phyloP scores from a whole-genome alignment of 2,113 vertebrate species.

The Rhabdornis inornatus region DNA sequence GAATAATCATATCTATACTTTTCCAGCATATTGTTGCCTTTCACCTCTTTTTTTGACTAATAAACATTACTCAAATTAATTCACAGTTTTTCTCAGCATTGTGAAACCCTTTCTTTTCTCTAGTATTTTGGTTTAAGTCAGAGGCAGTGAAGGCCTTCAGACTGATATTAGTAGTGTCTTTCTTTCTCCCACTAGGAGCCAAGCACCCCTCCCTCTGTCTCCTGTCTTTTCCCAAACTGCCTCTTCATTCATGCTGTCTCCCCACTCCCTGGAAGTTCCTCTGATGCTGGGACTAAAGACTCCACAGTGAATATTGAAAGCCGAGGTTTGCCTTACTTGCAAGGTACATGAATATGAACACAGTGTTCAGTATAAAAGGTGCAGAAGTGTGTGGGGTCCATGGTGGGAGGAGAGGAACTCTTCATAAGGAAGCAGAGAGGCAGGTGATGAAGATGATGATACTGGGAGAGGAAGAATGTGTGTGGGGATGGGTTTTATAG shows the following conservation, averaged over 20 bases:
- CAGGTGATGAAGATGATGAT: background rate
- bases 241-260: background rate
- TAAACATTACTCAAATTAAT: constrained; percentile 36
- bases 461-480: background rate
- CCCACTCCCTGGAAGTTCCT: background rate
- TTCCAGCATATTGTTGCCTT: constrained; percentile 39
- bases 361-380: background rate
- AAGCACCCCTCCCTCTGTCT: background rate
- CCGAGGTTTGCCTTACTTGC: background rate
- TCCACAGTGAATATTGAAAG: background rate
- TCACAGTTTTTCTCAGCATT: background rate
- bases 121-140: background rate
- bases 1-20: constrained; percentile 44
- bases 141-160: background rate
- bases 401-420: background rate
- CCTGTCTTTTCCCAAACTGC: background rate
- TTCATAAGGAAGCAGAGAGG: background rate
- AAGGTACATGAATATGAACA: background rate
- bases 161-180: background rate
- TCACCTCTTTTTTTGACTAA: background rate
- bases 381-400: background rate
- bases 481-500: background rate
- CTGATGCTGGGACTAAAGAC: accelerated
- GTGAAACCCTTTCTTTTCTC: background rate
- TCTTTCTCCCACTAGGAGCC: background rate